These are phyloP conservation scores for Hippopotamus amphibius DNA, from an alignment of 2,113 vertebrate species.

Conservation along the genomic window DNA sequence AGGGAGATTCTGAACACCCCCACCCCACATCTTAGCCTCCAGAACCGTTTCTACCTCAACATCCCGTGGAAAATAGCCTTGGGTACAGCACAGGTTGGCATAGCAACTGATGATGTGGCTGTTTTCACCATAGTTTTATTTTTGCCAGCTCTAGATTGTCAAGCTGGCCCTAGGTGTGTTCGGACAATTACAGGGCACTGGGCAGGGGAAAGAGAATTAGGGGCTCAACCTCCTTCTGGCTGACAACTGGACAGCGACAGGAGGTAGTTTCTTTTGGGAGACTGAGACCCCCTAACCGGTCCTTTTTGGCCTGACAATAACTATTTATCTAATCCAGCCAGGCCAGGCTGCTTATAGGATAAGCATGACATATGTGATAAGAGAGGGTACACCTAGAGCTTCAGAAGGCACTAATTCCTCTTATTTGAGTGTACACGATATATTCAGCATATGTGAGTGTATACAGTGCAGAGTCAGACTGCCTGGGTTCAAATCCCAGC, in stretches of 20 bases:
- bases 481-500: background rate
- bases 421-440: background rate
- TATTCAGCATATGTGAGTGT: fast-evolving
- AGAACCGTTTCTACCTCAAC: background rate
- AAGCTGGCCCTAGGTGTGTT: background rate
- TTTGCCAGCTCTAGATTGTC: background rate
- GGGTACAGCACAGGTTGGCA: slow-evolving; percentile 46
- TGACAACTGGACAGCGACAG: background rate
- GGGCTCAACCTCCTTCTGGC: background rate
- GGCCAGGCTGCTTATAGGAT: background rate
- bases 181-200: background rate
- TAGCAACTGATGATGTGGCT: slow-evolving; percentile 57
- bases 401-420: background rate
- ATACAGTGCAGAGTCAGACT: background rate
- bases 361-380: background rate
- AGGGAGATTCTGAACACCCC: background rate
- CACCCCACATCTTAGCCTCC: background rate
- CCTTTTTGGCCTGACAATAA: background rate
- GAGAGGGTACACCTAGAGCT: background rate
- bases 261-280: background rate
- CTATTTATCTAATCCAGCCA: background rate
- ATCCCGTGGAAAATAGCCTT: background rate
- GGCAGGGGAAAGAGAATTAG: background rate
- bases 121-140: slow-evolving; percentile 4
- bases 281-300: background rate